These are phyloP conservation scores for Urosaurus nigricauda DNA, from an alignment of 2,797 vertebrate genomes.

Conservation along the genomic window DNA sequence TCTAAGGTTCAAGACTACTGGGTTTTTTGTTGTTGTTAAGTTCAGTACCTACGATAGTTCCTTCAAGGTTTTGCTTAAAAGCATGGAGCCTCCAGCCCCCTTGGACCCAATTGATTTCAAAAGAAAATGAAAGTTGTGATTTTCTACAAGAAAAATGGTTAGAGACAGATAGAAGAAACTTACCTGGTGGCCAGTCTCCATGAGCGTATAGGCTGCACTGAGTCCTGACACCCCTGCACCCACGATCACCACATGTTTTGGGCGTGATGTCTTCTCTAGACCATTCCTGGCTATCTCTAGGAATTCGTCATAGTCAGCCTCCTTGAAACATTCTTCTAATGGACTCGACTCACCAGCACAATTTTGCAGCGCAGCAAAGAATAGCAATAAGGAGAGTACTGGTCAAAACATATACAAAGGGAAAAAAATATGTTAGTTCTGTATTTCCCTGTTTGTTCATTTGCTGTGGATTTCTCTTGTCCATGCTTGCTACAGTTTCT, in stretches of 20 bases:
- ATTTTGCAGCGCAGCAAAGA: neutral
- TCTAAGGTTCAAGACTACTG: too few species aligned
- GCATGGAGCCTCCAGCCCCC: too few species aligned
- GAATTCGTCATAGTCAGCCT: conserved; percentile 5
- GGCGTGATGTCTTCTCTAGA: neutral
- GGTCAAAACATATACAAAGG: neutral
- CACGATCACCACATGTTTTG: conserved; percentile 23
- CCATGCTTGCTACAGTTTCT: neutral
- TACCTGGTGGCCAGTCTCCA: conserved; percentile 24
- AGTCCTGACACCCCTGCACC: conserved; percentile 21
- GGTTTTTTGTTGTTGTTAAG: too few species aligned
- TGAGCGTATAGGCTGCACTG: conserved; percentile 16
- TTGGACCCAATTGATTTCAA: neutral
- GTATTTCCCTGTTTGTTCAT: neutral
- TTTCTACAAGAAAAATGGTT: neutral
- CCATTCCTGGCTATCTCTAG: conserved; percentile 11
- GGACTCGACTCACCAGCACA: neutral
- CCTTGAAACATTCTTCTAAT: conserved; percentile 22
- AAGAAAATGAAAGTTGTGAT: neutral
- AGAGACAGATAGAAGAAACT: neutral
- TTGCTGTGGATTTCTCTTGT: neutral
- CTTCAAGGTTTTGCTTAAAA: too few species aligned
- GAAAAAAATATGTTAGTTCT: too few species aligned
- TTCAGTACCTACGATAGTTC: too few species aligned
- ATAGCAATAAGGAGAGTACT: neutral